Percentiles rank a stretch among this genome's conserved stretches.
These are phyloP conservation scores for Oxyteleia sp. DNA, from an alignment of 2,888 invertebrate genomes.

Conservation along the genomic window DNA sequence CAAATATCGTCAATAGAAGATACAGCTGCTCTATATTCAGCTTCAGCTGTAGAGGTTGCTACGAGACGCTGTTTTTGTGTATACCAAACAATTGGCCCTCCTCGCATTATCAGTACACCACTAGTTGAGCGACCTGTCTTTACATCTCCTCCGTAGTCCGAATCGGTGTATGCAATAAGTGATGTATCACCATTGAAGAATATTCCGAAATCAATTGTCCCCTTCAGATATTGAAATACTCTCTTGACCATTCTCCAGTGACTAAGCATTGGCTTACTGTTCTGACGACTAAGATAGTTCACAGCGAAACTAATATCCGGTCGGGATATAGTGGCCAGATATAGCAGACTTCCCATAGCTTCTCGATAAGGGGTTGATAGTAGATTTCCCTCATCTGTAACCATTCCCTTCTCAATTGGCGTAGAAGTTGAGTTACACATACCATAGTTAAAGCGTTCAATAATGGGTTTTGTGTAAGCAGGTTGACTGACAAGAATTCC, in stretches of 20 bases:
- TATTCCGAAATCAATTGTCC: slow-evolving; percentile 73
- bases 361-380: slow-evolving; percentile 62
- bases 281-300: neutral
- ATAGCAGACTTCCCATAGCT: slow-evolving; percentile 73
- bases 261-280: slow-evolving; percentile 67
- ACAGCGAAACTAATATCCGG: neutral
- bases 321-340: slow-evolving; percentile 16
- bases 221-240: slow-evolving; percentile 71
- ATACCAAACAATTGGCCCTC: slow-evolving; percentile 78
- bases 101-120: slow-evolving; percentile 44
- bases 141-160: slow-evolving; percentile 62
- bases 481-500: slow-evolving; percentile 63
- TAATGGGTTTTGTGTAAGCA: slow-evolving; percentile 75
- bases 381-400: slow-evolving; percentile 57
- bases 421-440: slow-evolving; percentile 66
- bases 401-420: slow-evolving; percentile 78
- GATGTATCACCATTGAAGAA: slow-evolving; percentile 69
- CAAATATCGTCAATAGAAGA: slow-evolving; percentile 34
- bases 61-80: slow-evolving; percentile 14
- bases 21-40: slow-evolving; percentile 80
- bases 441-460: slow-evolving; percentile 23
- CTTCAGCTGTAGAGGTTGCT: slow-evolving; percentile 70
- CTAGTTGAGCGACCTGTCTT: slow-evolving; percentile 13
- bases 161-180: slow-evolving; percentile 65
- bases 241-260: slow-evolving; percentile 73